Percentiles rank a stretch among this genome's conserved stretches.
phyloP scores from a whole-genome alignment of 2,888 invertebrate species.

The Nomada goodeniana region DNA sequence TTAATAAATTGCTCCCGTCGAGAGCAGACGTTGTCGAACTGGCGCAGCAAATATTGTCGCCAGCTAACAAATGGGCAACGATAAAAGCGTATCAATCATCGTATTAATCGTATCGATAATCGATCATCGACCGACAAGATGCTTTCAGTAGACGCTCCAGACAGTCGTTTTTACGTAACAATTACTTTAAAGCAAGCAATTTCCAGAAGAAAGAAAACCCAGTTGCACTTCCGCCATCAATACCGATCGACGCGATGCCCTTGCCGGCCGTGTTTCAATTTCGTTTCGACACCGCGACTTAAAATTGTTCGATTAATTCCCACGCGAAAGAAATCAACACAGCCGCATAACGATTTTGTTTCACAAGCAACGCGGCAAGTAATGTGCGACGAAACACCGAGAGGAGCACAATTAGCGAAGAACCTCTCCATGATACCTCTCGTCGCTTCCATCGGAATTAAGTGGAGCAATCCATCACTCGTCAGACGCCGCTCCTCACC shows the following conservation, averaged over 20 bases:
- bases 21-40: constrained; percentile 32
- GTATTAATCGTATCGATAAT: constrained; percentile 65
- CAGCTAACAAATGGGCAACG: constrained; percentile 45
- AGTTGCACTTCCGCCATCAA: not conserved
- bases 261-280: not conserved
- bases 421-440: not conserved
- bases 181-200: constrained; percentile 34
- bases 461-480: constrained; percentile 18
- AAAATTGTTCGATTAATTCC: no score
- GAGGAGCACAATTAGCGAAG: not conserved
- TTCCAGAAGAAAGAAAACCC: constrained; percentile 2
- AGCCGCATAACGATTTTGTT: not conserved
- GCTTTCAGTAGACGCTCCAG: constrained; percentile 21
- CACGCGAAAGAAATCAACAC: no score
- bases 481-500: not conserved
- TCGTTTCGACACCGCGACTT: no score
- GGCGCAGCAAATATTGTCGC: constrained; percentile 48
- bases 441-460: constrained; percentile 3
- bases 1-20: constrained; percentile 47
- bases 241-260: not conserved
- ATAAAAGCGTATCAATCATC: constrained; percentile 54
- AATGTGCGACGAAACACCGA: not conserved
- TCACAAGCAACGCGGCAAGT: no score
- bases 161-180: constrained; percentile 27
- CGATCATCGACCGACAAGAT: constrained; percentile 47